phyloP scores from a whole-genome alignment of 2,797 vertebrate species.

The Neosilurus hyrtlii region DNA sequence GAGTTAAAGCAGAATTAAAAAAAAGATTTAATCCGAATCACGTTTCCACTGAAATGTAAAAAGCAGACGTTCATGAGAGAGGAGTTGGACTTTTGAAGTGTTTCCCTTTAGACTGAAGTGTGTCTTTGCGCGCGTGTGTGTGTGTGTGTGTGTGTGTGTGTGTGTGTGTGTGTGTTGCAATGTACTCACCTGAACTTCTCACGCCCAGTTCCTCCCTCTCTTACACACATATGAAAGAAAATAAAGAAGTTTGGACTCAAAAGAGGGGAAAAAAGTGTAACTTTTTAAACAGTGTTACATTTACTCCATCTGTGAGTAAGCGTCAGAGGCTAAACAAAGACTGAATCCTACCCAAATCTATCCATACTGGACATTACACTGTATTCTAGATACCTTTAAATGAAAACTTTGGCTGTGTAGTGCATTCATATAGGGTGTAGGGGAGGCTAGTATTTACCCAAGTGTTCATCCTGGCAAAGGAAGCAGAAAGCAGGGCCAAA shows the following conservation, averaged over 20 bases:
- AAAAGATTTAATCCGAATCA: constrained; percentile 1
- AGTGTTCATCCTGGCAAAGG: neutral
- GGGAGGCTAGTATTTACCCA: neutral
- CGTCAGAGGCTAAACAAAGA: neutral
- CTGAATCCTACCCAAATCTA: neutral
- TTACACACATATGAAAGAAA: neutral
- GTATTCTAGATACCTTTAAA: neutral
- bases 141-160: neutral
- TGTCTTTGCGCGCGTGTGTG: neutral
- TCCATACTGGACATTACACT: neutral
- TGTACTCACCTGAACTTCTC: constrained; percentile 12
- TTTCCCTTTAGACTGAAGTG: neutral
- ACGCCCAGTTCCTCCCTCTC: constrained; percentile 22
- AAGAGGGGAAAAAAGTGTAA: too few relatives aligned
- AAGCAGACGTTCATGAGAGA: neutral
- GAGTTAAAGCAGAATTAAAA: neutral
- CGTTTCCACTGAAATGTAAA: neutral
- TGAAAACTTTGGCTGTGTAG: too few relatives aligned
- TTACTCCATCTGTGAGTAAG: neutral
- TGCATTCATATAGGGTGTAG: neutral
- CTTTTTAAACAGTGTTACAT: neutral
- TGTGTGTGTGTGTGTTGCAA: constrained; percentile 21
- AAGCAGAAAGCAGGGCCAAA: neutral
- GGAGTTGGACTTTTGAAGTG: neutral
- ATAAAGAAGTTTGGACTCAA: neutral